Percentiles rank a stretch among this genome's conserved stretches.
phyloP scores from a whole-genome alignment of 1,140 invertebrate species.

The Drosophila funebris region DNA sequence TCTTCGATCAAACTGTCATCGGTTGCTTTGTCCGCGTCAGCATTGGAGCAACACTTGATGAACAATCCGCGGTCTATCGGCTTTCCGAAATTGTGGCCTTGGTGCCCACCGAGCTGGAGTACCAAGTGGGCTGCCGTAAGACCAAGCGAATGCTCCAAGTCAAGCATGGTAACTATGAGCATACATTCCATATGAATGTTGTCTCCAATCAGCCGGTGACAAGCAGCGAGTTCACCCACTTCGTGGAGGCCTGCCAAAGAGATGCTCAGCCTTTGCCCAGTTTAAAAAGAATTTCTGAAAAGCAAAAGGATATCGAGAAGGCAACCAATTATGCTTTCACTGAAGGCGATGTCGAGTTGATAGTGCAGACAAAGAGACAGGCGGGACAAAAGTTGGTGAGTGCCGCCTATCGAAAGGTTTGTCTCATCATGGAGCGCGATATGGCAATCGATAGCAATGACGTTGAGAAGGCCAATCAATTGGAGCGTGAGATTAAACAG shows the following conservation, averaged over 20 bases:
- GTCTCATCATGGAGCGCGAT: conserved; percentile 41
- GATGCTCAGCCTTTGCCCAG: not conserved
- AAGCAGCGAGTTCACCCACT: conserved; percentile 20
- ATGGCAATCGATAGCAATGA: conserved; percentile 31
- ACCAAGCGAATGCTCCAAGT: conserved; percentile 27
- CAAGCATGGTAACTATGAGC: not conserved
- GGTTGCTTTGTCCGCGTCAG: conserved; percentile 47
- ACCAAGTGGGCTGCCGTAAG: conserved; percentile 8
- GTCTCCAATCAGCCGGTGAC: conserved; percentile 40
- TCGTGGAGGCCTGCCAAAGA: conserved; percentile 16
- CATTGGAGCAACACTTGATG: not conserved
- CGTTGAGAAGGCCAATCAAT: not conserved
- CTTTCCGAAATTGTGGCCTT: conserved; percentile 15
- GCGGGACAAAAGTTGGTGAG: not conserved
- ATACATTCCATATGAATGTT: conserved; percentile 16
- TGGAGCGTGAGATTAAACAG: conserved; percentile 40
- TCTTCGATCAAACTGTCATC: conserved; percentile 34
- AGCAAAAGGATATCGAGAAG: conserved; percentile 28
- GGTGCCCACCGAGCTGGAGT: not conserved
- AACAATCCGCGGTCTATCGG: conserved; percentile 5
- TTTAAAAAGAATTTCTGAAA: conserved; percentile 15
- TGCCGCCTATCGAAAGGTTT: conserved; percentile 30
- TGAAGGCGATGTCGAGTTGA: conserved; percentile 41
- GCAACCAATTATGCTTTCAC: conserved; percentile 27
- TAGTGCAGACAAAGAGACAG: conserved; percentile 25